Base-by-base conservation (phyloP, 2,113 vertebrate species). In the Calidris pygmaea region DNA sequence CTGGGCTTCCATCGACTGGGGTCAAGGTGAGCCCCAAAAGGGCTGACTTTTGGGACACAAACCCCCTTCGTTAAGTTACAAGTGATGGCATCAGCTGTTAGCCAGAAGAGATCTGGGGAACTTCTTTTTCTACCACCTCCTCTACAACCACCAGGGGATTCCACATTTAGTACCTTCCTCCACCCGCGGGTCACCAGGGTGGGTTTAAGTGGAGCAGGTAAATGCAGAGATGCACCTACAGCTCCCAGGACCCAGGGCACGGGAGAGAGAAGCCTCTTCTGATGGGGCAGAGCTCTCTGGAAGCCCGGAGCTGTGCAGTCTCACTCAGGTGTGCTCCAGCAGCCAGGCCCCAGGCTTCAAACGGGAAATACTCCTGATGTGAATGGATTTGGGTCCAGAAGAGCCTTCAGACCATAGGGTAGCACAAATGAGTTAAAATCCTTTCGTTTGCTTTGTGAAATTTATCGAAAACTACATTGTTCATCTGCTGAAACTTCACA, bases 371-470 rank as follows among this genome's bases (percentile, higher is more conserved):
- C 30, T 73, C 2, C 0, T 60, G 76, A 8, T 1, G 1, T 43
- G 37, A 86, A 76, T 18, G 60, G 72, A 52, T 29, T 76, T 0
- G 1, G 60, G 52, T 68, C 73, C 1, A 1, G 65, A 81, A 53
- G 20, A 90, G 30, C 35, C 34, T 62, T 78, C 72, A 90, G 39
- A 62, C 60, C 23, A 43, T 5, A 22, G 35, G 35, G 35, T 19
- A 68, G n/a, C 90, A 89, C 1, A 92, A 97, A 96, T 6, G 96
- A 93, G 96, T 96, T 96, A 96, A 97, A 96, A 83, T 47, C 81
- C 66, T 92, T 76, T 23, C 15, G 0, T 76, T 89, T 66, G 76
- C 80, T 50, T 47, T 47, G 37, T 83, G 91, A 87, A 91, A 87
- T 83, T 82, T 87, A 95, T 96, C 89, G 94, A 95, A 95, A 95